These are phyloP conservation scores for Anthoscopus minutus DNA, from an alignment of 2,113 vertebrate species.

Conservation along the genomic window DNA sequence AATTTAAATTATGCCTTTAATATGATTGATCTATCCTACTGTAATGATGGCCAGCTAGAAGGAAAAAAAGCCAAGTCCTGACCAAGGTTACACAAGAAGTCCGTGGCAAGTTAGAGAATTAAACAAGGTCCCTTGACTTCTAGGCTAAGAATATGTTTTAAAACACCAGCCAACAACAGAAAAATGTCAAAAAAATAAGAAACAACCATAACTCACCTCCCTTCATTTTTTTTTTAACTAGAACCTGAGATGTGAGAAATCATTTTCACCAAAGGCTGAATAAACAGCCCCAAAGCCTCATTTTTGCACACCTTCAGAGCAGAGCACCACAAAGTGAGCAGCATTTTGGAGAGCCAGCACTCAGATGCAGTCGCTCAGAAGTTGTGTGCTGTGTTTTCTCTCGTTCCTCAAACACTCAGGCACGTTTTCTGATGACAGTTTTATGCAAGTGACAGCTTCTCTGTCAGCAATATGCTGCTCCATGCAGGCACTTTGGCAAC, in stretches of 20 bases:
- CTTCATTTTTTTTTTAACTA: fast-evolving
- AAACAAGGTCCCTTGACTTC: neutral
- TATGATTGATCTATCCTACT: neutral
- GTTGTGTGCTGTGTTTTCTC: neutral
- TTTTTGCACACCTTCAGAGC: neutral
- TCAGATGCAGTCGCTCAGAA: neutral
- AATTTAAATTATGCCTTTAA: neutral
- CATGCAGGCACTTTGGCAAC: neutral
- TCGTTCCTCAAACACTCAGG: neutral
- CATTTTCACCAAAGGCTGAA: neutral
- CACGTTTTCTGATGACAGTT: neutral
- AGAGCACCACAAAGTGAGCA: neutral
- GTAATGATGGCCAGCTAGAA: neutral
- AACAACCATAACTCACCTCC: fast-evolving
- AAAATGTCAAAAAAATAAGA: neutral
- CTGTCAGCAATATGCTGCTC: neutral
- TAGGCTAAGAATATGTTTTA: neutral
- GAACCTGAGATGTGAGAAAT: neutral
- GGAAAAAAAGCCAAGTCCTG: neutral
- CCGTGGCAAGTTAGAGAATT: neutral
- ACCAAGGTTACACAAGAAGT: neutral
- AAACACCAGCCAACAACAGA: neutral
- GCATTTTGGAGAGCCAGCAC: neutral
- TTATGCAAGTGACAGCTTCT: neutral
- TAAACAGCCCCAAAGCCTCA: neutral